These are phyloP conservation scores for Cyclura pinguis DNA, from an alignment of 2,797 vertebrate genomes.

Conservation along the genomic window DNA sequence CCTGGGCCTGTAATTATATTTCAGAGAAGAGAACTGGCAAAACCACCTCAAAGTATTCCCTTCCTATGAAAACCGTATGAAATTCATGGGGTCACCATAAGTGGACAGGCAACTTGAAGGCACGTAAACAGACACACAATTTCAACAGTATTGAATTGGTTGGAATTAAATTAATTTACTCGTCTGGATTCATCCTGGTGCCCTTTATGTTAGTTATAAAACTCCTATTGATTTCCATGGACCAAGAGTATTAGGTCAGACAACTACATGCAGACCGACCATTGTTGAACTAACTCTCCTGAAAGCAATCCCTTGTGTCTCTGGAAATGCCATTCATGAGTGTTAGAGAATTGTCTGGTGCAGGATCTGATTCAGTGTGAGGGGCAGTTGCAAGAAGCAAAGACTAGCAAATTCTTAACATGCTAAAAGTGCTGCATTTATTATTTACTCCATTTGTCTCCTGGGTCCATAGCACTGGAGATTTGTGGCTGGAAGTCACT, in stretches of 20 bases:
- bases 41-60: too few relatives aligned
- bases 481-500: not conserved
- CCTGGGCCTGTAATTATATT: too few relatives aligned
- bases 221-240: not conserved
- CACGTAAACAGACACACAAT: too few relatives aligned
- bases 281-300: not conserved
- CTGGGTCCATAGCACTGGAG: not conserved
- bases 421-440: not conserved
- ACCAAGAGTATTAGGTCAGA: not conserved
- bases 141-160: not conserved
- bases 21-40: too few relatives aligned
- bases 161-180: not conserved
- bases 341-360: not conserved
- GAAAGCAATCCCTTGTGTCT: not conserved
- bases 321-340: not conserved
- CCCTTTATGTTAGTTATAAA: not conserved
- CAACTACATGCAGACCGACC: too few relatives aligned
- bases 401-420: not conserved
- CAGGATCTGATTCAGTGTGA: not conserved
- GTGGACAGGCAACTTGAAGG: too few relatives aligned
- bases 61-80: too few relatives aligned
- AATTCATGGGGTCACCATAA: too few relatives aligned
- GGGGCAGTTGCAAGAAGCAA: not conserved
- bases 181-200: not conserved
- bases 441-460: not conserved